Evolutionary conservation across 2,888 invertebrate genomes (phyloP), one percentile per base, ranked within the genome.

Genomic region (Laspeyria flexula): DNA sequence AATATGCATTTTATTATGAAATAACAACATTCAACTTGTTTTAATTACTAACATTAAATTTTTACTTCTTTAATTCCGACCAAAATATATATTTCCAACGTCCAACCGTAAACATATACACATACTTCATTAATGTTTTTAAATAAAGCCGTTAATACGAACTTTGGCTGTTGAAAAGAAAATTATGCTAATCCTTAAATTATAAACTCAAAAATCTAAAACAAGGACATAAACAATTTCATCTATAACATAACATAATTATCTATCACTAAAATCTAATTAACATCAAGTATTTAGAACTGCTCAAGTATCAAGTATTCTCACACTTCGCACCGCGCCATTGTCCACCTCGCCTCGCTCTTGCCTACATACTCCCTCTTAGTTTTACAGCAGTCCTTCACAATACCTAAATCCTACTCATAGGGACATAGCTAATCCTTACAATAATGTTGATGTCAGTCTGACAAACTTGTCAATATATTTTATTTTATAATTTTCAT

Each of bases 171-270:
- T n/a, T n/a, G 73, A 74, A 56, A 75, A 73, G 45, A 50, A 60
- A 56, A 66, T 59, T 69, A 69, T 64, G 65, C 71, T 73, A 77
- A 46, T 59, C 71, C 77, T 73, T 73, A 79, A 77, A 67, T 68
- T 74, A 83, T 83, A 85, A 84, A 85, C 83, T 84, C 75, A 76
- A 80, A 56, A 85, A 81, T 81, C 85, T 86, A 83, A 86, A 90
- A 89, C 86, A 86, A 85, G 74, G 69, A 77, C 77, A 84, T 87
- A 88, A 90, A 90, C 86, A 86, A 87, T 88, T 85, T 83, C 71
- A 85, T 76, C 75, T 83, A 81, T 80, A 88, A 87, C 85, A 66
- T 86, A 83, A 83, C 55, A 67, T 64, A 79, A 82, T 71, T 55
- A 73, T 79, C 69, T 81, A 78, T 72, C 60, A 71, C 73, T 78